phyloP scores from a whole-genome alignment of 2,113 vertebrate genomes.

The Leptocoma aspasia region DNA sequence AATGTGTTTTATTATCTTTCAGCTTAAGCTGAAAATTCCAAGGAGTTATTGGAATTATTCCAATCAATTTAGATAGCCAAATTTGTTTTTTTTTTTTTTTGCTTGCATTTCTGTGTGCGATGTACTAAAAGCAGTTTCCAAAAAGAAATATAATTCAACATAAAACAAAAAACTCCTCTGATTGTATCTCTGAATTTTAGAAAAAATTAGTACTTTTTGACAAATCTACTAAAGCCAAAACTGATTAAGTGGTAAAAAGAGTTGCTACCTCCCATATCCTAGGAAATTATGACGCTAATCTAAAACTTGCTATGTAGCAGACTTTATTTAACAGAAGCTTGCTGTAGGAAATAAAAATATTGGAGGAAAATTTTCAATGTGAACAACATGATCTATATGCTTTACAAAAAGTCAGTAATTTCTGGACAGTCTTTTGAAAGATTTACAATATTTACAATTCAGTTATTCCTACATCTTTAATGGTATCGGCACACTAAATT shows the following conservation, averaged over 20 bases:
- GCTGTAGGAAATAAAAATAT: constrained; percentile 11
- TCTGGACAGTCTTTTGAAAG: not conserved
- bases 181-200: not conserved
- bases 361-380: not conserved
- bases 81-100: constrained; percentile 8
- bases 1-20: constrained; percentile 34
- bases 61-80: constrained; percentile 34
- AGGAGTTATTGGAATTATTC: constrained; percentile 21
- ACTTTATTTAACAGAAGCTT: constrained; percentile 76
- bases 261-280: not conserved
- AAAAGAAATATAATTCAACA: not conserved
- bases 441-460: not conserved
- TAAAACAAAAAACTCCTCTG: not conserved
- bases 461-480: not conserved
- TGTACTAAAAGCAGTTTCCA: not conserved
- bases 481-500: not conserved
- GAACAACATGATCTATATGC: not conserved
- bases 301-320: constrained; percentile 73
- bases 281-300: constrained; percentile 57
- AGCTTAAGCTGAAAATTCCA: constrained; percentile 58
- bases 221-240: not conserved
- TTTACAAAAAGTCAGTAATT: constrained; percentile 39
- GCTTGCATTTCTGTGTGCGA: not conserved
- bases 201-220: constrained; percentile 31
- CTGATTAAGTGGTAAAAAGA: not conserved